phyloP scores from a whole-genome alignment of 2,888 invertebrate species.

The Ochropacha duplaris region DNA sequence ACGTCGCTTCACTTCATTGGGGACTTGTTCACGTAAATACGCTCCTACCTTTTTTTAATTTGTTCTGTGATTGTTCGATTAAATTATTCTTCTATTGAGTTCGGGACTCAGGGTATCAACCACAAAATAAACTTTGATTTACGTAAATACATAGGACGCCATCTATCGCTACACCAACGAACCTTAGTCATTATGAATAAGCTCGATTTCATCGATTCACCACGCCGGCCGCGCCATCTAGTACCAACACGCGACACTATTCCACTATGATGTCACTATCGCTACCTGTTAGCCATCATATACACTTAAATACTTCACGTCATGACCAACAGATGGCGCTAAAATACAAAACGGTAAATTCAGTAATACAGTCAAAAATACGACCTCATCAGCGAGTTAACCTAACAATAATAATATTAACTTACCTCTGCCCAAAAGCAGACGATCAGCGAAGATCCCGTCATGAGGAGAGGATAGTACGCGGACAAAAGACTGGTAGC shows the following conservation, averaged over 20 bases:
- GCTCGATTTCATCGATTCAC: not conserved
- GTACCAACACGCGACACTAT: not conserved
- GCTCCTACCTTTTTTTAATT: no score
- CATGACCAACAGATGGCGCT: constrained; percentile 27
- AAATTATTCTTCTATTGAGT: no score
- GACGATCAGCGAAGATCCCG: constrained; percentile 94
- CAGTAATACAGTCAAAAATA: no score
- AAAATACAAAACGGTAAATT: no score
- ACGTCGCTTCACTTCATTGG: no score
- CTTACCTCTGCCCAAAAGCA: constrained; percentile 97
- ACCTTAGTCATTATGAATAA: no score
- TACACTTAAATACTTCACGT: not conserved
- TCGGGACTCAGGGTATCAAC: no score
- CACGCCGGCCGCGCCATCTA: not conserved
- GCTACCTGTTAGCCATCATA: not conserved
- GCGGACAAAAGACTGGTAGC: constrained; percentile 93
- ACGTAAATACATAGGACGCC: not conserved
- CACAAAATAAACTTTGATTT: not conserved
- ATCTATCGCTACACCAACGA: not conserved
- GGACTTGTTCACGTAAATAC: no score
- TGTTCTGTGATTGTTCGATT: no score
- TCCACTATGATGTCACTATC: not conserved
- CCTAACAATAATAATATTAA: constrained; percentile 21
- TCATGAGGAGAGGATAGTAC: constrained; percentile 94
- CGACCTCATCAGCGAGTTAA: no score